phyloP scores from a whole-genome alignment of 2,888 invertebrate genomes.

The Eupithecia pulchellata region DNA sequence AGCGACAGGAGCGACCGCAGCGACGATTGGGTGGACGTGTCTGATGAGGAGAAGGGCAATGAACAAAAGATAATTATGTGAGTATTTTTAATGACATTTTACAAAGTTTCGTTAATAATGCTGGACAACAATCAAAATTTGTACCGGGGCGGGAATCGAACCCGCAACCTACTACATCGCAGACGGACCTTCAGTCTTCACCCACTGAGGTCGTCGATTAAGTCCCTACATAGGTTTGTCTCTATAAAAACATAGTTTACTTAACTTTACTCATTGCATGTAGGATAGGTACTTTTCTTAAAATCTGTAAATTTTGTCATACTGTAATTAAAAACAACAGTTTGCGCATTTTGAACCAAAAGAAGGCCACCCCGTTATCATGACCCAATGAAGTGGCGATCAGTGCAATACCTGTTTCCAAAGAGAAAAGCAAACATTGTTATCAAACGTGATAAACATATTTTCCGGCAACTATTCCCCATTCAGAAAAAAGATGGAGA shows the following conservation, averaged over 20 bases:
- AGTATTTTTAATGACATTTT: constrained; percentile 57
- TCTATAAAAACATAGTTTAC: too few relatives aligned
- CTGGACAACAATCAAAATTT: too few relatives aligned
- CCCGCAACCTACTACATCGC: too few relatives aligned
- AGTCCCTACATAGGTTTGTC: too few relatives aligned
- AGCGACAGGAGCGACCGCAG: constrained; percentile 87
- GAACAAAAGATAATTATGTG: constrained; percentile 85
- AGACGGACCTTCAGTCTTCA: too few relatives aligned
- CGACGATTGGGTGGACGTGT: constrained; percentile 89
- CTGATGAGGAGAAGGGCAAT: constrained; percentile 83
- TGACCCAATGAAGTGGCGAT: constrained; percentile 56
- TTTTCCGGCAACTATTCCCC: constrained; percentile 48
- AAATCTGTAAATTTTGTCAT: background rate
- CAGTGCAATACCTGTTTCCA: constrained; percentile 57
- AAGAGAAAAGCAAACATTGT: constrained; percentile 72
- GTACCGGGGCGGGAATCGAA: too few relatives aligned
- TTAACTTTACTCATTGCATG: too few relatives aligned
- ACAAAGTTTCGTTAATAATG: too few relatives aligned
- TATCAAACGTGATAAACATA: constrained; percentile 56
- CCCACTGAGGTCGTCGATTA: too few relatives aligned
- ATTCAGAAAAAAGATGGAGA: constrained; percentile 52
- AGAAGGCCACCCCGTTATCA: constrained; percentile 36
- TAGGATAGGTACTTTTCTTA: background rate
- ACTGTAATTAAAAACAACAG: constrained; percentile 16
- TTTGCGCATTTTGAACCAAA: constrained; percentile 25